Evolutionary conservation across 2,113 vertebrate genomes (phyloP), one percentile per base, ranked within the genome.

Genomic region (Oncorhynchus keta): DNA sequence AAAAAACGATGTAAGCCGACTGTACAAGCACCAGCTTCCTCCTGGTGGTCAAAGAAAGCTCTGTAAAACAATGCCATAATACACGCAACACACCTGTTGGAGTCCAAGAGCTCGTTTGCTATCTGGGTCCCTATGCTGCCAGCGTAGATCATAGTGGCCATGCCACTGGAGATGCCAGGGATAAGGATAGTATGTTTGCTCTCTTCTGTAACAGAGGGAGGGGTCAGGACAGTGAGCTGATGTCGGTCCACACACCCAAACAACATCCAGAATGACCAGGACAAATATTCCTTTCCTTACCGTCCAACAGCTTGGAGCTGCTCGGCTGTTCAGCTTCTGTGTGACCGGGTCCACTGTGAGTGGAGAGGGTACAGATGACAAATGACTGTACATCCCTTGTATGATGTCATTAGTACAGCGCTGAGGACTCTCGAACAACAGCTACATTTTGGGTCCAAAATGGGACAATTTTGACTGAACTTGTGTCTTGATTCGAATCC

Each of bases 101-200:
- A 94, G 88, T 95, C 93, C 85, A 98, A 75, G 75, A 96, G 91
- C 88, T 97, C 95, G 68, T 96, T 96, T 78, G 95, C 95, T 68
- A 96, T 97, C 86, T 97, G 94, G 0, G 94, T 95, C 84, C 96
- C 95, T 18, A 97, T 96, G 85, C 94, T 95, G 71, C 95, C 96
- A 79, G 96, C 95, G 81, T 96, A 96, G 72, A 96, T 94, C 84
- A 96, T 90, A 35, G 92, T 92, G 77, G 94, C 95, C 13, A 92
- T 86, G 64, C 93, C 90, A 65, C 89, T 90, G 79, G 95, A 90
- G 78, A 93, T 93, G 39, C 93, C 92, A 2, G 92, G 95, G 76
- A 97, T 93, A 70, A 89, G 84, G 79, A 94, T 89, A 72, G 93
- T 88, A 72, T 94, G 95, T 68, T 94, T 95, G 26, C 90, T 86